Conservation (phyloP, 2,888 invertebrate genomes). For the Pseudococcus viburni region DNA sequence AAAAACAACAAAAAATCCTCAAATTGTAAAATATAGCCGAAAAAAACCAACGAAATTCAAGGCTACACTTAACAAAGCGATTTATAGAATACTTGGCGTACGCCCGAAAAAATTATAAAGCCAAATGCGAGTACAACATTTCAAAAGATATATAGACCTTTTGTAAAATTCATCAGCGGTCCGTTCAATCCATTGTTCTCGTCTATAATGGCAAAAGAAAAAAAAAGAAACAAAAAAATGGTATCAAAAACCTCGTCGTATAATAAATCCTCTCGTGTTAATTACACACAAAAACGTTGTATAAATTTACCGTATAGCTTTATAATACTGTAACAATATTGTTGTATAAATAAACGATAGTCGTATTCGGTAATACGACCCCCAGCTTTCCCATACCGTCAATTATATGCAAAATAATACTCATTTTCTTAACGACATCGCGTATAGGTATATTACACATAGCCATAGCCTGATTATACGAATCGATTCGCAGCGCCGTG, state of each 20-base stretch:
- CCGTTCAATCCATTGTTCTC: conserved; percentile 57
- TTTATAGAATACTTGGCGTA: conserved; percentile 31
- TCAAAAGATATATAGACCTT: conserved; percentile 61
- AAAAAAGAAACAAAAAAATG: conserved; percentile 17
- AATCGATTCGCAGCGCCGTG: neutral
- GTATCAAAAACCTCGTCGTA: conserved; percentile 24
- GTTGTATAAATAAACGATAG: neutral
- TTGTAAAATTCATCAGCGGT: conserved; percentile 58
- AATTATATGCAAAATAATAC: neutral
- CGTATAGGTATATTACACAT: neutral
- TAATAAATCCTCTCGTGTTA: conserved; percentile 31
- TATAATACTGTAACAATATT: conserved; percentile 9
- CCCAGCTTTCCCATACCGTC: neutral
- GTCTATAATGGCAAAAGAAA: conserved; percentile 39
- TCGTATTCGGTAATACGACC: neutral
- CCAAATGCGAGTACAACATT: conserved; percentile 56
- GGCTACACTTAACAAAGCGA: conserved; percentile 35
- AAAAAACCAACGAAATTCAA: conserved; percentile 26
- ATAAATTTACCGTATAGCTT: conserved; percentile 5
- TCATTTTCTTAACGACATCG: conserved; percentile 37
- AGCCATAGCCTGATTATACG: neutral
- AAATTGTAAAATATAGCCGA: conserved; percentile 19
- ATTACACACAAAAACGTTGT: conserved; percentile 21
- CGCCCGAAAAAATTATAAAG: conserved; percentile 54
- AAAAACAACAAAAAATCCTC: neutral